Evolutionary conservation across 2,113 vertebrate genomes (phyloP), one percentile per base, ranked within the genome.

Genomic region (Takifugu flavidus): DNA sequence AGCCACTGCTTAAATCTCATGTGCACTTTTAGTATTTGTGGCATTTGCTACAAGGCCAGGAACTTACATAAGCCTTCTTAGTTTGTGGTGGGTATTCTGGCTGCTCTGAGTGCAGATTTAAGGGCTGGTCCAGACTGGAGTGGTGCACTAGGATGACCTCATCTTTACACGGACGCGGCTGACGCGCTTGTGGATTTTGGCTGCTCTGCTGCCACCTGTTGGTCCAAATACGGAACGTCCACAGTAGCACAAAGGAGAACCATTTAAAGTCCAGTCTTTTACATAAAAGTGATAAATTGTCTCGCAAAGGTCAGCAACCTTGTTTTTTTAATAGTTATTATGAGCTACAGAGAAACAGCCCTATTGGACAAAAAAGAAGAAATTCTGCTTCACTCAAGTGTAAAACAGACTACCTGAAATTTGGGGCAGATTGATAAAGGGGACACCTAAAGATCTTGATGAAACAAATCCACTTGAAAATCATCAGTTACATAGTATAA

Each of bases 121-220:
- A 60, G 51, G 62, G 47, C 3, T 71, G 67, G 75, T 74, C 67
- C 63, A 52, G 27, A 52, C 64, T 77, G 64, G 57, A 79, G 59
- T 78, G 70, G 59, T 86, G 86, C 82, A 83, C 81, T 49, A 75
- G 53, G 59, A 85, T 84, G 86, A 89, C 80, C 82, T 87, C 85
- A 89, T 87, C 76, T 42, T 67, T 61, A 49, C 27, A 74, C 53
- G 67, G 77, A 75, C 49, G 66, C 77, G 72, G 72, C 56, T 72
- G 74, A 66, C 70, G 75, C 58, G 6, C n/a, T 2, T 42, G 29
- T 6, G 13, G 39, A 4, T 2, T 69, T 54, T 57, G 27, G 27
- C 66, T 78, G 69, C 61, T 84, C 56, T 87, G 80, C 78, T 65
- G 75, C 86, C 85, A 74, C 67, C 82, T 83, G 77, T 50, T 57